A percentile compares a stretch with the other conserved stretches of the same genome.
phyloP scores from a whole-genome alignment of 2,888 invertebrate species.

The Erebia palarica region DNA sequence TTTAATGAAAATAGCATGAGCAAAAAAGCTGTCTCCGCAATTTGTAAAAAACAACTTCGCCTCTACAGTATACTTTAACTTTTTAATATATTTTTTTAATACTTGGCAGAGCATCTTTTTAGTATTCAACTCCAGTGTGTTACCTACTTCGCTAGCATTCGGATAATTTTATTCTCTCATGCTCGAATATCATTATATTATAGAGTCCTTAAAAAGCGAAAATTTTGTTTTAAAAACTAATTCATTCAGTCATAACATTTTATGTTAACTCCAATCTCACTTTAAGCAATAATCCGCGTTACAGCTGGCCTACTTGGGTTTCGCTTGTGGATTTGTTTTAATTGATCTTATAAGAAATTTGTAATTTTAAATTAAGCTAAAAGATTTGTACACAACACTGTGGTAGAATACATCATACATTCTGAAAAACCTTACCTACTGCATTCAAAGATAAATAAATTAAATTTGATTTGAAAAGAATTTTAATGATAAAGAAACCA shows the following conservation, averaged over 20 bases:
- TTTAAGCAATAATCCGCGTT: too few species aligned
- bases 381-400: too few species aligned
- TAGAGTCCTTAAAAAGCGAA: neutral
- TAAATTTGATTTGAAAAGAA: too few species aligned
- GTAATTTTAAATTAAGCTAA: too few species aligned
- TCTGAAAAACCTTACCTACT: too few species aligned
- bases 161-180: conserved; percentile 12
- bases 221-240: neutral
- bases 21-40: neutral
- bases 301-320: too few species aligned
- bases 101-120: conserved; percentile 18
- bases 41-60: conserved; percentile 10
- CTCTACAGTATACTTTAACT: neutral
- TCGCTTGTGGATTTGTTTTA: too few species aligned
- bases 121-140: conserved; percentile 6
- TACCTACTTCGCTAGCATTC: conserved; percentile 9
- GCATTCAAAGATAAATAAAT: too few species aligned
- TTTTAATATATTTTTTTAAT: conserved; percentile 7
- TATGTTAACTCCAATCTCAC: neutral
- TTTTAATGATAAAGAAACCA: too few species aligned
- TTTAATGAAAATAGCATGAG: conserved; percentile 4
- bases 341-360: too few species aligned
- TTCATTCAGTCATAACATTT: neutral
- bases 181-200: neutral
- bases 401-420: too few species aligned